phyloP scores from a whole-genome alignment of 2,113 vertebrate genomes.

The Seriola quinqueradiata region DNA sequence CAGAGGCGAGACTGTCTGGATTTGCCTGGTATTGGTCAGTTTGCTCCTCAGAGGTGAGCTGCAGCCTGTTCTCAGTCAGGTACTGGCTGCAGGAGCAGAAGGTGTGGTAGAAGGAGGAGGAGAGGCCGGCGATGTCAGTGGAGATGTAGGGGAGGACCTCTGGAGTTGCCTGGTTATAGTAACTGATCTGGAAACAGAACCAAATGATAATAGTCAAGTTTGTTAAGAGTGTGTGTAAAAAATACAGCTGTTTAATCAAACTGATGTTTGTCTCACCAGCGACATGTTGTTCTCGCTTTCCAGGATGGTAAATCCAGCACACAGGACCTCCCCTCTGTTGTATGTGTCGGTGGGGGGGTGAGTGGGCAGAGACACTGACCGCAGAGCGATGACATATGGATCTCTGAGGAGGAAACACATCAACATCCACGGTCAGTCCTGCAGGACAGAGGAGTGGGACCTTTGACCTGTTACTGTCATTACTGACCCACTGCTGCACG shows the following conservation, averaged over 20 bases:
- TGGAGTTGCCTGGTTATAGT: constrained; percentile 92
- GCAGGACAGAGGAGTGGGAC: not conserved
- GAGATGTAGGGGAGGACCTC: constrained; percentile 92
- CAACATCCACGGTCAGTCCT: not conserved
- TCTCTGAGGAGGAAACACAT: constrained; percentile 82
- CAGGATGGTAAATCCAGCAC: constrained; percentile 94
- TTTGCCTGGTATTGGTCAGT: not conserved
- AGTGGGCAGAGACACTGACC: constrained; percentile 91
- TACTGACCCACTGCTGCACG: constrained; percentile 89
- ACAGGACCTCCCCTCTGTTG: constrained; percentile 90
- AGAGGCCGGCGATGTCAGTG: constrained; percentile 91
- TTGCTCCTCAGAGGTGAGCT: not conserved
- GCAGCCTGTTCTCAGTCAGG: constrained; percentile 86
- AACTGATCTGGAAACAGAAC: constrained; percentile 85
- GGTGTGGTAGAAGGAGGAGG: constrained; percentile 89
- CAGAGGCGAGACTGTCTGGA: not conserved
- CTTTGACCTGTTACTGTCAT: not conserved
- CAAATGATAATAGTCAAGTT: not conserved
- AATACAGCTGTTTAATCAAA: not conserved
- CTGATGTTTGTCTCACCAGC: constrained; percentile 80
- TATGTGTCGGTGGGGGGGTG: constrained; percentile 73
- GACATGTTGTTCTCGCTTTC: constrained; percentile 82
- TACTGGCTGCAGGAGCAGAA: constrained; percentile 89
- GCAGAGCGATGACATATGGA: constrained; percentile 91
- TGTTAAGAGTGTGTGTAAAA: not conserved